Conservation (phyloP, 2,888 invertebrate genomes). For the Noctua pronuba region DNA sequence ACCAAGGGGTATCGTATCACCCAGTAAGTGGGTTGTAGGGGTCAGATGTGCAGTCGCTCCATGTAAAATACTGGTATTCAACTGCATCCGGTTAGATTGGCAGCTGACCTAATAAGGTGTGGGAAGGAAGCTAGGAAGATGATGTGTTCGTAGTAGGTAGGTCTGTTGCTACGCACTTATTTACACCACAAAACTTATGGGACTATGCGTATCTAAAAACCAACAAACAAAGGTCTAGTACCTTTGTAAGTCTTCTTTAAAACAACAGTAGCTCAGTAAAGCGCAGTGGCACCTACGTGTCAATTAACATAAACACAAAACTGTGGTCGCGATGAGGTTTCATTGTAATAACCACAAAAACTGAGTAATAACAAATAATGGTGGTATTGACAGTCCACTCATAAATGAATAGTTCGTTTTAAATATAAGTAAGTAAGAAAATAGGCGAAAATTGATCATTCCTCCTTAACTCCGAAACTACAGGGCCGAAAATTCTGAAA, state of each 20-base stretch:
- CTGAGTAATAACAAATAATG: constrained; percentile 18
- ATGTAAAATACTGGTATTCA: no score
- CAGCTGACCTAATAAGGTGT: no score
- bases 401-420: neutral
- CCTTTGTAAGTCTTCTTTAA: constrained; percentile 7
- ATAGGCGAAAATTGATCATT: no score
- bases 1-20: no score
- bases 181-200: neutral
- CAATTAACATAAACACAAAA: constrained; percentile 6
- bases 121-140: no score
- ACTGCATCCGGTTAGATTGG: no score
- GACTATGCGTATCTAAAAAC: neutral
- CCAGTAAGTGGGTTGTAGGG: no score
- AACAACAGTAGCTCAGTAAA: neutral
- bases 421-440: no score
- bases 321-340: constrained; percentile 16
- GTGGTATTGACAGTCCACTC: neutral
- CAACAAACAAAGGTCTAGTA: constrained; percentile 9
- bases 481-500: no score
- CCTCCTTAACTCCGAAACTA: no score
- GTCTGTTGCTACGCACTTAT: neutral
- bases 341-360: constrained; percentile 30
- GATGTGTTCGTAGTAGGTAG: no score
- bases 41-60: no score
- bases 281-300: constrained; percentile 28